Percentiles rank a stretch among this genome's conserved stretches.
phyloP scores from a whole-genome alignment of 2,113 vertebrate genomes.

The Pimephales promelas region DNA sequence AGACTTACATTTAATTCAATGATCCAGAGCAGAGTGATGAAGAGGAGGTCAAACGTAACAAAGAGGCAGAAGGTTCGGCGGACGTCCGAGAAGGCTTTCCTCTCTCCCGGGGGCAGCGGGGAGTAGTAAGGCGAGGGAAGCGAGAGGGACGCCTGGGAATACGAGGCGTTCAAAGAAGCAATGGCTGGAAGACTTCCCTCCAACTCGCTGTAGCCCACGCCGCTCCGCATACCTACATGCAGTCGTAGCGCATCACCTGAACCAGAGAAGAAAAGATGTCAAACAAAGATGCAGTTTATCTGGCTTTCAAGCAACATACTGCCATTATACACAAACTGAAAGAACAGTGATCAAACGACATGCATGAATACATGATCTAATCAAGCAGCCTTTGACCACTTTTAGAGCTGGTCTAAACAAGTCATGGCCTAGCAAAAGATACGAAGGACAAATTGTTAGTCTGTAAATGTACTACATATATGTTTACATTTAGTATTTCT shows the following conservation, averaged over 20 bases:
- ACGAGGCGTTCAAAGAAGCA: constrained; percentile 85
- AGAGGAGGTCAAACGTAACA: constrained; percentile 97
- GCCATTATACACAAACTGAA: background rate
- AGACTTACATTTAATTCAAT: constrained; percentile 89
- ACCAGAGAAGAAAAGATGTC: constrained; percentile 14
- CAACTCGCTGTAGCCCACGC: constrained; percentile 77
- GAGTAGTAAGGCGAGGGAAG: constrained; percentile 73
- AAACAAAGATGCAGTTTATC: background rate
- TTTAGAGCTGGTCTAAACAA: background rate
- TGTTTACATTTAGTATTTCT: too few species aligned
- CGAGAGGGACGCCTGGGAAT: constrained; percentile 80
- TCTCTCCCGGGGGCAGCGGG: constrained; percentile 71
- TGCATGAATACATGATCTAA: background rate
- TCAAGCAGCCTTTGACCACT: background rate
- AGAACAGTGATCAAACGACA: background rate
- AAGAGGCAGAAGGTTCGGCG: constrained; percentile 98
- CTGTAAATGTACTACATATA: too few species aligned
- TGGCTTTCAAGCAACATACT: background rate
- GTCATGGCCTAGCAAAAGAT: background rate
- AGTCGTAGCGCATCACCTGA: constrained; percentile 43
- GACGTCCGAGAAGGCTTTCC: constrained; percentile 89
- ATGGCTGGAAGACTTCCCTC: constrained; percentile 89
- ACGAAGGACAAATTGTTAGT: too few species aligned
- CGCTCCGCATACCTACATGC: constrained; percentile 69
- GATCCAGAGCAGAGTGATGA: constrained; percentile 95